phyloP scores from a whole-genome alignment of 2,888 invertebrate genomes.

The Trachelus stipa region DNA sequence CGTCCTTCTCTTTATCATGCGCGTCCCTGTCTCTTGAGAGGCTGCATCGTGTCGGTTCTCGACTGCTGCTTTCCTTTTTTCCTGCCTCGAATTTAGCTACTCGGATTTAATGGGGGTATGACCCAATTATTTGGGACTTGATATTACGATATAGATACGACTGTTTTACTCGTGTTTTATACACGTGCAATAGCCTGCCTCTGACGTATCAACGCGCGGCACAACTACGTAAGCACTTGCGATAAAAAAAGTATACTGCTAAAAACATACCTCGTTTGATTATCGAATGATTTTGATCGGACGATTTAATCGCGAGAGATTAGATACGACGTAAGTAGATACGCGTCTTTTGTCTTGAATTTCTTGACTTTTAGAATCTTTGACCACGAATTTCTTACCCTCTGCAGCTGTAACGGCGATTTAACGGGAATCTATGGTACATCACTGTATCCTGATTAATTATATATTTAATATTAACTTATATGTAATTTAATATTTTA shows the following conservation, averaged over 20 bases:
- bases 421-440: not conserved
- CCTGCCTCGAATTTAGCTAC: not conserved
- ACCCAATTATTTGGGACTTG: not conserved
- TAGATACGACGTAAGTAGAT: not conserved
- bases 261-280: not conserved
- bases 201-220: not conserved
- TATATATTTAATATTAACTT: not conserved
- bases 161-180: not conserved
- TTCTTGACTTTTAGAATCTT: not conserved
- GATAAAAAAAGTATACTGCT: not conserved
- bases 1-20: not conserved
- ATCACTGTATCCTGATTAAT: not conserved
- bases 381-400: not conserved
- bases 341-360: not conserved
- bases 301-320: not conserved
- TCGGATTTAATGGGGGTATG: not conserved
- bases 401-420: not conserved
- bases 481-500: not conserved
- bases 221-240: not conserved
- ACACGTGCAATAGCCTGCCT: not conserved
- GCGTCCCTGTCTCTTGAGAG: not conserved
- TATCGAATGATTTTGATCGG: not conserved
- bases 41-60: not conserved
- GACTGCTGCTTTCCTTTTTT: not conserved
- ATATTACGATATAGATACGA: not conserved